Evolutionary conservation across 2,113 vertebrate species (phyloP), one percentile per base, ranked within the genome.

Genomic region (Phalacrocorax aristotelis): DNA sequence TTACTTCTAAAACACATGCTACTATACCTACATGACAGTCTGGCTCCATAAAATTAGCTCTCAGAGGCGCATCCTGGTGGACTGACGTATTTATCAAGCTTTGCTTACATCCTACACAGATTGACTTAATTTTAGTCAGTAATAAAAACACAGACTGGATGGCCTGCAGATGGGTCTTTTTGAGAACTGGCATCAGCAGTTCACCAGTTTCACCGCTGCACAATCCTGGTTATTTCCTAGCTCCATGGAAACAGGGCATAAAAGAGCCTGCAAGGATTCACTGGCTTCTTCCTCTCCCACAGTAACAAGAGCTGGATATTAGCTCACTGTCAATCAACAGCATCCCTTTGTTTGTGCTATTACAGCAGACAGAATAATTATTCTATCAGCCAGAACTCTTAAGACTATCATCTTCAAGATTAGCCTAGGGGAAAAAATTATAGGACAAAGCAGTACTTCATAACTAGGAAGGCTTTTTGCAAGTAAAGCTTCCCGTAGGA

Each of bases 251-350:
- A 71, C 29, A 30, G 0, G 7, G 52, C 66, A 78, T 10, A 46
- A 60, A 65, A 83, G 61, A 89, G 66, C 75, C 79, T 2, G n/a
- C 65, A 68, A 83, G 32, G 66, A 84, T 52, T 22, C 84, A 68
- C n/a, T 68, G 65, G 23, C 40, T 42, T 57, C n/a, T 32, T 81
- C 74, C 25, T 48, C 74, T 72, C 75, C 44, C 66, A 52, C 78
- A 48, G 86, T 10, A 48, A 83, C 22, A 51, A 52, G 55, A 71
- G 69, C 23, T 84, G 64, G 55, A 10, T 66, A 60, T 81, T 13
- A 83, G 76, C 71, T 93, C 72, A 22, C 84, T 90, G 89, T 71
- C 90, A 84, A 49, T 58, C 94, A 87, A 40, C 51, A 93, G 76
- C 61, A 87, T 21, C 78, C 8, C 64, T 70, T 46, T 83, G 40